phyloP scores from a whole-genome alignment of 2,888 invertebrate species.

The Pyrrhia umbra region DNA sequence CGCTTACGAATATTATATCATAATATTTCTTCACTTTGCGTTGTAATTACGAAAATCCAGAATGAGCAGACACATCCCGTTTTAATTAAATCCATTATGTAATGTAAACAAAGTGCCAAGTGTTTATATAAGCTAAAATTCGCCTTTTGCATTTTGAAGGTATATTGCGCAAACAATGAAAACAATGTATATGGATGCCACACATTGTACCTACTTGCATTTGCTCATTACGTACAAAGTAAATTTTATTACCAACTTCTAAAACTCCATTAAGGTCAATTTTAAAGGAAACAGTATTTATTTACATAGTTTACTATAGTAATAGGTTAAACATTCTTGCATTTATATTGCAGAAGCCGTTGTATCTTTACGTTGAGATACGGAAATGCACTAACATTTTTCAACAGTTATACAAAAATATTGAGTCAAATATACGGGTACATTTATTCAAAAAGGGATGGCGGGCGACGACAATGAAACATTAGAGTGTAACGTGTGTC shows the following conservation, averaged over 20 bases:
- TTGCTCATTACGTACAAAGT: slow-evolving; percentile 12
- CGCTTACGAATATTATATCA: slow-evolving; percentile 79
- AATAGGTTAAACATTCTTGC: neutral
- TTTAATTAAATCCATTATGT: slow-evolving; percentile 73
- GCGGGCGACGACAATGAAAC: slow-evolving; percentile 75
- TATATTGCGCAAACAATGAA: slow-evolving; percentile 33
- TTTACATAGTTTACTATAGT: neutral
- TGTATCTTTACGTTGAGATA: neutral
- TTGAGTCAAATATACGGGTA: slow-evolving; percentile 59
- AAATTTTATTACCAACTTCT: slow-evolving; percentile 17
- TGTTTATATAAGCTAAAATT: slow-evolving; percentile 63
- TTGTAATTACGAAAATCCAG: slow-evolving; percentile 70
- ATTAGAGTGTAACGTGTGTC: slow-evolving; percentile 76
- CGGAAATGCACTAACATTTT: too few species aligned
- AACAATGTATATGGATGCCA: slow-evolving; percentile 21
- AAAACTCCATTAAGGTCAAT: slow-evolving; percentile 13
- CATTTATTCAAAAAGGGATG: slow-evolving; percentile 67
- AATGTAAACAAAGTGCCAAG: slow-evolving; percentile 67
- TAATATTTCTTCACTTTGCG: slow-evolving; percentile 73
- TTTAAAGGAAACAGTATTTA: slow-evolving; percentile 18
- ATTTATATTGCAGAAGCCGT: neutral
- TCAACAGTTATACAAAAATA: slow-evolving; percentile 60
- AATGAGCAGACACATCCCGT: slow-evolving; percentile 68
- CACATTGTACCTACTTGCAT: slow-evolving; percentile 34
- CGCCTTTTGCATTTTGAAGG: slow-evolving; percentile 58